Evolutionary conservation across 2,888 invertebrate genomes (phyloP), one percentile per base, ranked within the genome.

Genomic region (Epirrita christyi): DNA sequence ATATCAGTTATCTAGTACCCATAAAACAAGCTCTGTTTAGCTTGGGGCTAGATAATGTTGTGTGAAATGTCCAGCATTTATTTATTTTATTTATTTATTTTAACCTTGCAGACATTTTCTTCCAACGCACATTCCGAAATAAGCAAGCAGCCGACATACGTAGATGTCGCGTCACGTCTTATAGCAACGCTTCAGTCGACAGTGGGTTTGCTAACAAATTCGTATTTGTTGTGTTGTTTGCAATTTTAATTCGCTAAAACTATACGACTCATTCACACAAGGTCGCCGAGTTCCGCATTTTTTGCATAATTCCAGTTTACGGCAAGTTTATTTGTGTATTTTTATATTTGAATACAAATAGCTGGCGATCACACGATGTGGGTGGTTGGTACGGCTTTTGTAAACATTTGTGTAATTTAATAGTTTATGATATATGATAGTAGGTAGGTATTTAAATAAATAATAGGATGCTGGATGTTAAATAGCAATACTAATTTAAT

Each of bases 271-370:
- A 56, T 61, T 55, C 40, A 28, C 48, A 54, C 74, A 75, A 77
- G 76, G 77, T 46, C 72, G 59, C 7, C 56, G 8, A 45, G 73
- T 76, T 75, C 71, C 68, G 66, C 70, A 67, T 69, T 61, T 74
- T 76, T 75, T 70, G 66, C 67, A 69, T 72, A 69, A 58, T 60
- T 67, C 54, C 46, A 59, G 61, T 59, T 57, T 56, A 43, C 38
- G 42, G 32, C 32, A 32, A 51, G 45, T 54, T 63, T 52, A 59
- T 53, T 50, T 52, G 45, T 58, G 41, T 60, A 52, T 54, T 55
- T 55, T 52, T 51, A 53, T 40, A 50, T 36, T 38, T 36, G 34
- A 34, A 47, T 42, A 41, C 36, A 55, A 50, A 45, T 49, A 28
- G 40, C 45, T 13, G 6, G 9, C 2, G 47, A 42, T 52, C 32